Base-by-base conservation (phyloP, 2,797 vertebrate species). In the Acanthurus lineatus region DNA sequence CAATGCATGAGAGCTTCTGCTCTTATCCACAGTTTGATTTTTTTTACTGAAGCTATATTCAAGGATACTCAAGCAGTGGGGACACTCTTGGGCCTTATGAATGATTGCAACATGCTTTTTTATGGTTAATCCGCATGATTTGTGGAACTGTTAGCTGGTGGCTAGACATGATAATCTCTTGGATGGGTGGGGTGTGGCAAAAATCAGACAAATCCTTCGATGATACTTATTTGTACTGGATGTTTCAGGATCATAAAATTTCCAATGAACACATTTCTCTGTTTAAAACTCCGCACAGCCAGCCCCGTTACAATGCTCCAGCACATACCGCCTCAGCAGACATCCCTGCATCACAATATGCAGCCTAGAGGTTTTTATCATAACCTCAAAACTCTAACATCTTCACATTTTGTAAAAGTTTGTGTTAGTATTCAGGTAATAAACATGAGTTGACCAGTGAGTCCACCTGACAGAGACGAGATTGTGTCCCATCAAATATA, bases 51-150 rank as follows among this genome's bases (percentile, higher is more conserved):
- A 84, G 57, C n/a, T 12, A 25, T 53, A 42, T 69, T 88, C 82
- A 91, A 91, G 84, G 87, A 86, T 81, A 75, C 67, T 81, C 72
- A 38, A 82, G 71, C 47, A 84, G 84, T 80, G 67, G 53, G 66
- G 74, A 83, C 52, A 20, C n/a, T 65, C 69, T 78, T 76, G 69
- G 76, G 79, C 54, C n/a, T 77, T 52, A 35, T 70, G 56, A 68
- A 19, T 8, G 35, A 53, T 69, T 84, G 52, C 54, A 56, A 47
- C 79, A 75, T 17, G 40, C 4, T 11, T 38, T 64, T 73, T 66
- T 45, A 59, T 11, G 59, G 71, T 47, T 45, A 28, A 70, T 74
- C 65, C 71, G n/a, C 77, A 82, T 62, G 49, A 77, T 79, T 47
- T 32, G 12, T 48, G 44, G 4, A 6, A 80, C 3, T 64, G 76